Base-by-base conservation (phyloP, 1,140 invertebrate species). In the Thaumatotibia leucotreta region DNA sequence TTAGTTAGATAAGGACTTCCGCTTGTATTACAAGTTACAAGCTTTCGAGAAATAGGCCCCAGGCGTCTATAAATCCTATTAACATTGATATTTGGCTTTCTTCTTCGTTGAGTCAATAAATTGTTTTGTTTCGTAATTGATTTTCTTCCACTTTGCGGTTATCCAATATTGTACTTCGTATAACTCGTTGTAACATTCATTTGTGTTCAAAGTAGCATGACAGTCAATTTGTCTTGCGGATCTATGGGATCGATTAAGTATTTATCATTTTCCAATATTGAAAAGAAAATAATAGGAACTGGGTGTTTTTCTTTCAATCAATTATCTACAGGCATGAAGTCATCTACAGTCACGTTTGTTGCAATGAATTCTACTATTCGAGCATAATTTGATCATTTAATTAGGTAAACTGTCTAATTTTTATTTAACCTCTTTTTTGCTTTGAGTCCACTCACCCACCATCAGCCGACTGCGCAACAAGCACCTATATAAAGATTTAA, bases 201-300 rank as follows among this genome's bases (percentile, higher is more conserved):
- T 58, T 0, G 29, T 58, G 52, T 31, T 58, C 24, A 6, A 58
- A 58, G 52, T 24, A 17, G 50, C 24, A 24, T 14, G 52, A 29
- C 52, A 58, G 52, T 29, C 52, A 29, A 58, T 58, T 58, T 58
- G 52, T 58, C 24, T 58, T 58, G n/a, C 23, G 23, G 22, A 27
- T 52, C 52, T 24, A 24, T 10, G 29, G 52, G 6, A 27, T 24
- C 23, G 52, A 8, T 24, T 27, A 3, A 24, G 52, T 27, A 14
- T 22, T 27, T 58, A 24, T 17, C 27, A 58, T 0, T 58, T 45
- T 45, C 17, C 39, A 45, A 45, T 45, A 45, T 39, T 45, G 20
- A n/a, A 39, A 39, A 39, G 35, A 39, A 39, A 39, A 39, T 39
- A n/a, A 14, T 17, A 39, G 23, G 11, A 3, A 0, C 5, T 4